Evolutionary conservation across 1,140 invertebrate species (phyloP).

Genomic region (Leptinotarsa lineolata): DNA sequence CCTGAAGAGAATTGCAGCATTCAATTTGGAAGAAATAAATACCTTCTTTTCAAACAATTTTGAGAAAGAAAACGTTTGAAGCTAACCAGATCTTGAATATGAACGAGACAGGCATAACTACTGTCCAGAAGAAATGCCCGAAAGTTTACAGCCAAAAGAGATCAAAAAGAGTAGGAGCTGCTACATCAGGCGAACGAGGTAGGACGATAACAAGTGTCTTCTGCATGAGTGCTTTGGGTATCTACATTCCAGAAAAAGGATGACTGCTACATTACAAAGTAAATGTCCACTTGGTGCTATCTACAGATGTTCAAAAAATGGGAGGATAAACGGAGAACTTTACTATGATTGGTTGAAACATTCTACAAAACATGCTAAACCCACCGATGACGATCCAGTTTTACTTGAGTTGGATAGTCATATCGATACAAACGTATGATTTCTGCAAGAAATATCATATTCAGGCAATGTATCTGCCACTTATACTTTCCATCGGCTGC

Average conservation of each 20-base stretch:
- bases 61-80: too few species aligned
- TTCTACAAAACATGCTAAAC: background rate
- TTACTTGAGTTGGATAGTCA: background rate
- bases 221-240: constrained; percentile 45
- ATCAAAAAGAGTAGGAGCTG: constrained; percentile 48
- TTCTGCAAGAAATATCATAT: background rate
- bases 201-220: constrained; percentile 47
- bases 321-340: too few species aligned
- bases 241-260: background rate
- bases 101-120: constrained; percentile 4
- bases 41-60: too few species aligned
- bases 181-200: constrained; percentile 55
- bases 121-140: background rate
- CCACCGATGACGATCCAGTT: background rate
- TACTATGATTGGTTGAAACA: background rate
- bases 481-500: background rate
- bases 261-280: background rate
- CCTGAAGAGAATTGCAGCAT: too few species aligned
- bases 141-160: constrained; percentile 44
- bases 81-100: constrained; percentile 9
- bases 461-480: background rate
- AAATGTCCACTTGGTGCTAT: background rate
- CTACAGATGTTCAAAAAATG: too few species aligned
- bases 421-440: background rate
- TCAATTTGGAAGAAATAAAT: too few species aligned